A percentile compares a stretch with the other conserved stretches of the same genome.
Conservation (phyloP, 2,797 vertebrate species). For the Phrynocephalus vlangalii region DNA sequence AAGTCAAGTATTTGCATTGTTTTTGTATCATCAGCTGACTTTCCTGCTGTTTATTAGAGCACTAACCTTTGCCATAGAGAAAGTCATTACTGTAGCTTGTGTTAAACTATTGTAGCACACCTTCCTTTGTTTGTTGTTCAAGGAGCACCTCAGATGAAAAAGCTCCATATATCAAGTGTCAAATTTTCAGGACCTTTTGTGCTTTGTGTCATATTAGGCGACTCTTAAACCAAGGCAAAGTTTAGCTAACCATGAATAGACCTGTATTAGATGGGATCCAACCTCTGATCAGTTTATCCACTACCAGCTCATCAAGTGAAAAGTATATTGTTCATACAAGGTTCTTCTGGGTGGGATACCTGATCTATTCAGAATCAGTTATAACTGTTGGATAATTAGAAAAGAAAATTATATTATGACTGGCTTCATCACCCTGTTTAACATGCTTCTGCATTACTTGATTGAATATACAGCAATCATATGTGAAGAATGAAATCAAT, state of each 20-base stretch:
- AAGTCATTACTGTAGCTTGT: neutral
- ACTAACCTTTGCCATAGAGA: neutral
- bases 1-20: neutral
- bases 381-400: constrained; percentile 59
- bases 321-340: neutral
- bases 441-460: constrained; percentile 93
- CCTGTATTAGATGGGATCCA: neutral
- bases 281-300: neutral
- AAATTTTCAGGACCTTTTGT: neutral
- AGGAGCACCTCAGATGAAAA: neutral
- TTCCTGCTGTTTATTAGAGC: fast-evolving
- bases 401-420: constrained; percentile 90
- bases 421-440: constrained; percentile 86
- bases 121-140: neutral
- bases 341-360: neutral
- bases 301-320: neutral
- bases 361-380: constrained; percentile 44
- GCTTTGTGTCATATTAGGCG: neutral
- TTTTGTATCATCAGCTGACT: neutral
- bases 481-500: constrained; percentile 24
- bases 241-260: neutral
- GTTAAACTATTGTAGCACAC: neutral
- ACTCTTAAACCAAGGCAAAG: neutral
- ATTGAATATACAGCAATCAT: constrained; percentile 72
- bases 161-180: neutral